Evolutionary conservation across 2,113 vertebrate genomes (phyloP).

Genomic region (Petaurus breviceps): DNA sequence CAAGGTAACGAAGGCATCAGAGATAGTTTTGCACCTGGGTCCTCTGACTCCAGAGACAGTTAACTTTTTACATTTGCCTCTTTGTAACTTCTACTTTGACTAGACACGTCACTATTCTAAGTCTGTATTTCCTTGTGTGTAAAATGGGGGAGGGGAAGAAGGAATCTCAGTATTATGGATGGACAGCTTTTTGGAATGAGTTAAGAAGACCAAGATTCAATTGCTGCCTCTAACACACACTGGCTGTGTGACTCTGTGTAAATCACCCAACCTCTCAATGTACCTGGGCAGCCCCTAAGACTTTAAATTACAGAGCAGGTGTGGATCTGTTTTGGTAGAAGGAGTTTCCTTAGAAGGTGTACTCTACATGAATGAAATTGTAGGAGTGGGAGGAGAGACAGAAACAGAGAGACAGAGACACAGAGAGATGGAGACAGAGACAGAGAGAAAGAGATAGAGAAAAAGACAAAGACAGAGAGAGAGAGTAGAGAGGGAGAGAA

Average conservation of each 20-base stretch:
- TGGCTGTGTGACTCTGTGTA: neutral
- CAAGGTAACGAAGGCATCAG: neutral
- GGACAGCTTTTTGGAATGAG: neutral
- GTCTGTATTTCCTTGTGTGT: neutral
- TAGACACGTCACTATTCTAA: neutral
- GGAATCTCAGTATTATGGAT: neutral
- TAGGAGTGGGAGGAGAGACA: neutral
- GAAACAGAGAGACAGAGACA: too few species aligned
- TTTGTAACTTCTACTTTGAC: neutral
- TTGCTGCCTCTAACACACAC: neutral
- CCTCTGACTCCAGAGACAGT: neutral
- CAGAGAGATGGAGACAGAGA: too few species aligned
- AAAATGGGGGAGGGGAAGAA: neutral
- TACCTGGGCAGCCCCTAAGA: neutral
- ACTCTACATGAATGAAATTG: neutral
- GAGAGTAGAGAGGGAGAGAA: rapidly evolving
- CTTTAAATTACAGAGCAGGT: neutral
- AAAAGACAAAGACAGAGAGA: too few species aligned
- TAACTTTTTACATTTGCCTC: neutral
- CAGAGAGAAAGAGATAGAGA: too few species aligned
- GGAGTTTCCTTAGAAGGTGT: neutral
- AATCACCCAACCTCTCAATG: neutral
- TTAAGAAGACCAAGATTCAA: neutral
- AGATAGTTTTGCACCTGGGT: neutral
- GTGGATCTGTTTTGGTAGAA: neutral